Percentiles rank a stretch among this genome's conserved stretches.
These are phyloP conservation scores for Micromys minutus DNA, from an alignment of 2,113 vertebrate genomes.

Conservation along the genomic window DNA sequence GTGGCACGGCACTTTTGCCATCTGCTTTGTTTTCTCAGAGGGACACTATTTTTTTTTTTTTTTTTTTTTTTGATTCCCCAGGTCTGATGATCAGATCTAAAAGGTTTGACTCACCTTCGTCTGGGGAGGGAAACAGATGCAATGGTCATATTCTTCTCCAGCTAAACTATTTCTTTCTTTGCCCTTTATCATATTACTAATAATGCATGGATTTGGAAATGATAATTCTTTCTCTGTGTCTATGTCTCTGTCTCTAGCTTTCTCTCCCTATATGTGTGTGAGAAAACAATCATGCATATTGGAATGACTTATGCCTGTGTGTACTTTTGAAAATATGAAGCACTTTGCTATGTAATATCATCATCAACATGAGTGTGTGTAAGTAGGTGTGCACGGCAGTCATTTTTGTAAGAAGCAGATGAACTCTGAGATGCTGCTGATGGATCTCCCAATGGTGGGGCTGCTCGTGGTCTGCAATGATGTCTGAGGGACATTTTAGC, in stretches of 20 bases:
- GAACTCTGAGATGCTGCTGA: not conserved
- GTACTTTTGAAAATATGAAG: not conserved
- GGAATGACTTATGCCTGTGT: not conserved
- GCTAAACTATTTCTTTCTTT: not conserved
- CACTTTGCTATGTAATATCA: not conserved
- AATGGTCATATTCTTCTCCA: not conserved
- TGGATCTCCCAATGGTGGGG: not conserved
- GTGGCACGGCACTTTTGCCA: slow-evolving; percentile 73
- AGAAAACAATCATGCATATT: not conserved
- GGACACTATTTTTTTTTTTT: slow-evolving; percentile 41
- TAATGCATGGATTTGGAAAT: not conserved
- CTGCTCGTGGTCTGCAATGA: not conserved
- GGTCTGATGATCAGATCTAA: slow-evolving; percentile 51
- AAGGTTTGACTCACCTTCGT: slow-evolving; percentile 62
- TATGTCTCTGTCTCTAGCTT: not conserved
- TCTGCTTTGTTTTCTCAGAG: slow-evolving; percentile 78
- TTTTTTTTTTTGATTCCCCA: slow-evolving; percentile 55
- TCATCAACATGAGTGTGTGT: not conserved
- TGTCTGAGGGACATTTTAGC: not conserved
- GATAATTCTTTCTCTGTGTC: not conserved
- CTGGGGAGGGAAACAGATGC: not conserved
- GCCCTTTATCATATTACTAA: not conserved
- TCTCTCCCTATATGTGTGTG: not conserved
- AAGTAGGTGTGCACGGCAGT: not conserved
- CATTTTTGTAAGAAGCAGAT: not conserved